A percentile compares a stretch with the other conserved stretches of the same genome.
Evolutionary conservation across 1,140 invertebrate genomes (phyloP).

Genomic region (Heterodera carotae): DNA sequence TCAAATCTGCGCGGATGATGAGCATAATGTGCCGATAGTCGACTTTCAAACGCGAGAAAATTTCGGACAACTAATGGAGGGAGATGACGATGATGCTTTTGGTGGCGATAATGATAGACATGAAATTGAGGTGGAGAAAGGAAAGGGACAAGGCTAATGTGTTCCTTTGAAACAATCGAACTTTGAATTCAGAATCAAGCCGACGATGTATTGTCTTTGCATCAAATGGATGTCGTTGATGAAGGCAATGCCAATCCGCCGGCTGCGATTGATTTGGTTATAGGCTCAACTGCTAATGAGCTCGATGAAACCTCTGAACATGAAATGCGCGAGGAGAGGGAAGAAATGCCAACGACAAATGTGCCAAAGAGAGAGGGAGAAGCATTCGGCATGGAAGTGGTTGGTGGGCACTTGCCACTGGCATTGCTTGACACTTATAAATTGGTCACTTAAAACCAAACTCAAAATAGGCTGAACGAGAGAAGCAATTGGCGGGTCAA

Average conservation of each 20-base stretch:
- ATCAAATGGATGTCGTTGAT: background rate
- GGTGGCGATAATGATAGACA: background rate
- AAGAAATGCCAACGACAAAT: background rate
- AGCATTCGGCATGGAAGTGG: constrained; percentile 2
- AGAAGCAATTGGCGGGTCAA: background rate
- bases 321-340: background rate
- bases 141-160: background rate
- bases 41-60: background rate
- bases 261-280: background rate
- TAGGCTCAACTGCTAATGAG: background rate
- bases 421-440: background rate
- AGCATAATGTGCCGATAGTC: background rate
- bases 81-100: background rate
- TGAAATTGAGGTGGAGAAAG: background rate
- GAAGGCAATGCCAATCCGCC: background rate
- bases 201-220: background rate
- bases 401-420: background rate
- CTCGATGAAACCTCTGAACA: background rate
- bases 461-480: constrained; percentile 1
- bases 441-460: background rate
- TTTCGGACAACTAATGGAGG: background rate
- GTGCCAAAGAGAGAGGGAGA: background rate
- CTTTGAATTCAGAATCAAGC: background rate
- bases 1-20: background rate
- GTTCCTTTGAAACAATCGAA: no score